These are phyloP conservation scores for Galeopterus variegatus DNA, from an alignment of 2,113 vertebrate species.

Conservation along the genomic window DNA sequence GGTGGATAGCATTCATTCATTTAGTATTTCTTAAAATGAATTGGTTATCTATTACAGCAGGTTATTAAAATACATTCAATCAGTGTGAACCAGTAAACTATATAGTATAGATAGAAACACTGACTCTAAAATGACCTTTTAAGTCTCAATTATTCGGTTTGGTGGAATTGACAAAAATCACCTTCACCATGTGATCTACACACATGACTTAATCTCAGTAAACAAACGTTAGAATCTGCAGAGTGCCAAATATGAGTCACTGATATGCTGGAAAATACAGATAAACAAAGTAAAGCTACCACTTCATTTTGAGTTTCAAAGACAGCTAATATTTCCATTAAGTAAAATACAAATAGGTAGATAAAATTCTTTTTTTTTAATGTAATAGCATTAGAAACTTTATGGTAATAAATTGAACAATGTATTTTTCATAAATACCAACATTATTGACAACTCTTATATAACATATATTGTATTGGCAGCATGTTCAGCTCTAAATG, in stretches of 20 bases:
- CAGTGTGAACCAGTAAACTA: not conserved
- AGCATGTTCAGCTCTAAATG: not conserved
- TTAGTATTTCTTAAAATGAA: constrained; percentile 52
- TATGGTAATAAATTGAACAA: not conserved
- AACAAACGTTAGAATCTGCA: not conserved
- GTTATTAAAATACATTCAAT: constrained; percentile 33
- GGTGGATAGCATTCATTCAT: not conserved
- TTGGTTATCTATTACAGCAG: not conserved
- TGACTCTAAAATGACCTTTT: not conserved
- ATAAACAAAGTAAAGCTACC: constrained; percentile 8
- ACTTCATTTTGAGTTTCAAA: constrained; percentile 56
- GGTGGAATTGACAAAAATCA: not conserved
- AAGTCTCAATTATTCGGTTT: not conserved
- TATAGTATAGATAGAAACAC: not conserved
- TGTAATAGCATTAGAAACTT: not conserved
- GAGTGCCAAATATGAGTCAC: not conserved
- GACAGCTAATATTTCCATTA: constrained; percentile 23
- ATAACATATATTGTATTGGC: not conserved
- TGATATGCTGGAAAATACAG: not conserved
- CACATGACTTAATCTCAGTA: not conserved
- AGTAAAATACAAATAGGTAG: constrained; percentile 48
- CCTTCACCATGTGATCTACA: not conserved
- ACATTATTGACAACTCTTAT: constrained; percentile 18
- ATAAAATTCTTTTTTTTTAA: not conserved
- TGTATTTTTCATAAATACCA: constrained; percentile 25